These are phyloP conservation scores for Tenebrosternarchus preto DNA, from an alignment of 2,113 vertebrate species.

Conservation along the genomic window DNA sequence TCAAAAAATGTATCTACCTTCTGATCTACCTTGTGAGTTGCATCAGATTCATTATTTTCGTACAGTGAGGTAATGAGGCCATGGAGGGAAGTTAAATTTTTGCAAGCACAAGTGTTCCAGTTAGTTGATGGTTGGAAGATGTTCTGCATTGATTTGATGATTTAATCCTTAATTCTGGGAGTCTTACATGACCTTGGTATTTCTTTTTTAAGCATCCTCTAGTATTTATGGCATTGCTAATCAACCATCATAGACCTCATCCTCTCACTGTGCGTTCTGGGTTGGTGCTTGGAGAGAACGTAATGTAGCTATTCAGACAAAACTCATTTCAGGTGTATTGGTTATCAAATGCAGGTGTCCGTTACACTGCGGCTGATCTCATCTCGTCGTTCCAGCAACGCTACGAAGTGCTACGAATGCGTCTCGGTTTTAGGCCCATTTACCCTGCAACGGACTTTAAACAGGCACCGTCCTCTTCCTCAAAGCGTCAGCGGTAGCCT, in stretches of 20 bases:
- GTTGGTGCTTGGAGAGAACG: conserved; percentile 39
- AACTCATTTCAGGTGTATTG: conserved; percentile 53
- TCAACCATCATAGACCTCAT: conserved; percentile 75
- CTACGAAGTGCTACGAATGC: background rate
- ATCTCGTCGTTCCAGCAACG: conserved; percentile 30
- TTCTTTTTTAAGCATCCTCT: conserved; percentile 62
- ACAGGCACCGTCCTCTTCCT: background rate
- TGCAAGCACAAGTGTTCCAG: conserved; percentile 52
- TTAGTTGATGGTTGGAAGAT: conserved; percentile 78
- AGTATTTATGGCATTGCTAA: conserved; percentile 74
- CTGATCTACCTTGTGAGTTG: background rate
- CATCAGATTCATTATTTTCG: background rate
- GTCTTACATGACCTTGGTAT: conserved; percentile 43
- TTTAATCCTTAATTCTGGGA: conserved; percentile 59
- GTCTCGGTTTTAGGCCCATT: background rate
- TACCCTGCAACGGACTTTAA: conserved; percentile 6
- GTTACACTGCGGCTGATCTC: conserved; percentile 65
- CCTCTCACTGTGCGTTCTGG: conserved; percentile 49
- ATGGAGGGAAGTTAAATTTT: background rate
- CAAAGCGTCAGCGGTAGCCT: conserved; percentile 23
- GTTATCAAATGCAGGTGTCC: conserved; percentile 60
- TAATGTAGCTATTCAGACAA: conserved; percentile 58
- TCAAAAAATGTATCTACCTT: background rate
- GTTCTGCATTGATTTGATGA: conserved; percentile 69
- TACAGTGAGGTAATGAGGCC: background rate